Conservation (phyloP, 2,797 vertebrate genomes). For the Oryzias sinensis region DNA sequence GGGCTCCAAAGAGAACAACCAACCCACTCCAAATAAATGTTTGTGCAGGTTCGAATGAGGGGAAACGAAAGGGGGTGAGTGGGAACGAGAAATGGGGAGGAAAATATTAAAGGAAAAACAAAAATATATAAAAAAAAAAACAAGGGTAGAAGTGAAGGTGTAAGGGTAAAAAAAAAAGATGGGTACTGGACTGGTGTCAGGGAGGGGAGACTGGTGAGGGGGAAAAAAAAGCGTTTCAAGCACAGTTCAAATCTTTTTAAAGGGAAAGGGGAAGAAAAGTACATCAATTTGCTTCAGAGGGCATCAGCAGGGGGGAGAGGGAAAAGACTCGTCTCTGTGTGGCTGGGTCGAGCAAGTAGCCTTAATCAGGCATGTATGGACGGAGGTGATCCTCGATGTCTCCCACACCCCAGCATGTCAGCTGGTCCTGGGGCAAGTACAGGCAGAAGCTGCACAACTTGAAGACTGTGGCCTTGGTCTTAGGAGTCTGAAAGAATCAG, state of each 20-base stretch:
- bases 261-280: conserved; percentile 86
- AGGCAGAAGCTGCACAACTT: conserved; percentile 99
- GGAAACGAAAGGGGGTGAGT: conserved; percentile 56
- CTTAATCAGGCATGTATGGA: conserved; percentile 98
- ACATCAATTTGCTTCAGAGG: conserved; percentile 89
- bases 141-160: conserved; percentile 41
- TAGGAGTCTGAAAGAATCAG: conserved; percentile 85
- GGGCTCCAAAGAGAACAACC: conserved; percentile 79
- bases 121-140: conserved; percentile 59
- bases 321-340: conserved; percentile 81
- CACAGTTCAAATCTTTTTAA: conserved; percentile 95
- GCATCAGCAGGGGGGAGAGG: conserved; percentile 63
- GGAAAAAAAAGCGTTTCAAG: conserved; percentile 90
- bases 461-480: conserved; percentile 99
- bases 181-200: conserved; percentile 69
- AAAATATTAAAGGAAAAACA: conserved; percentile 58
- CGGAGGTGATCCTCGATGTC: conserved; percentile 98
- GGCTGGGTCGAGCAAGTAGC: conserved; percentile 79
- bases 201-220: conserved; percentile 53
- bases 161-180: conserved; percentile 41
- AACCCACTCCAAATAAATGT: conserved; percentile 83
- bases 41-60: conserved; percentile 82
- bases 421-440: conserved; percentile 98
- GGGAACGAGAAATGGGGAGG: conserved; percentile 57
- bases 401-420: conserved; percentile 98